phyloP scores from a whole-genome alignment of 2,888 invertebrate genomes.

The Caenorhabditis panamensis region DNA sequence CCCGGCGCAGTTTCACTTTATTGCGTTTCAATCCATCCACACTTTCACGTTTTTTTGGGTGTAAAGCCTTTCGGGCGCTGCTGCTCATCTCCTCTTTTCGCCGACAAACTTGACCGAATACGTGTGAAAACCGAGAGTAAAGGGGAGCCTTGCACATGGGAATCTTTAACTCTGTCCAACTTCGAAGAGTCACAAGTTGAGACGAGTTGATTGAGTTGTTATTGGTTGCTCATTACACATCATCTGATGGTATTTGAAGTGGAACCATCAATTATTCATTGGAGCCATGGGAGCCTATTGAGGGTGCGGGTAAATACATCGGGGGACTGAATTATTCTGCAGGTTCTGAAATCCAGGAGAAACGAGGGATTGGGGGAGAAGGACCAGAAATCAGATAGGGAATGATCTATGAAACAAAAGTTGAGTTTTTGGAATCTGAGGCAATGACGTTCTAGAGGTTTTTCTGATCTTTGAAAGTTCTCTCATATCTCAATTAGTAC shows the following conservation, averaged over 20 bases:
- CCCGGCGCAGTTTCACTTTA: slow-evolving; percentile 52
- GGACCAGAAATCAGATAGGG: slow-evolving; percentile 31
- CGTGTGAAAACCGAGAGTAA: slow-evolving; percentile 29
- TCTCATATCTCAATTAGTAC: too few relatives aligned
- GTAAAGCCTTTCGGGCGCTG: slow-evolving; percentile 18
- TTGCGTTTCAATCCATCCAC: slow-evolving; percentile 51
- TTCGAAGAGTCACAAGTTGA: slow-evolving; percentile 4
- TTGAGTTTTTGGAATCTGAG: too few relatives aligned
- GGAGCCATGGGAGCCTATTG: slow-evolving; percentile 1
- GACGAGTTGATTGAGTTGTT: slow-evolving; percentile 13
- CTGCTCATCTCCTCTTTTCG: slow-evolving; percentile 16
- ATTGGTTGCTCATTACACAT: slow-evolving; percentile 15
- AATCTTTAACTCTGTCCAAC: too few relatives aligned
- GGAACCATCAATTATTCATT: slow-evolving; percentile 38
- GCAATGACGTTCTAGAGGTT: too few relatives aligned
- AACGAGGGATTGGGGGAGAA: background rate
- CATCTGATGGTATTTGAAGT: slow-evolving; percentile 29
- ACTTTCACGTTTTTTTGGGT: slow-evolving; percentile 36
- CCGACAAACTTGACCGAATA: slow-evolving; percentile 25
- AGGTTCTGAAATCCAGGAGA: background rate
- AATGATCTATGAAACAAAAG: too few relatives aligned
- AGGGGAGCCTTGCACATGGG: background rate
- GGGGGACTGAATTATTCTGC: slow-evolving; percentile 16
- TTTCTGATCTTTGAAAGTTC: too few relatives aligned
- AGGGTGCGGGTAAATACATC: slow-evolving; percentile 33